phyloP scores from a whole-genome alignment of 2,797 vertebrate species.

The Natrix natrix region DNA sequence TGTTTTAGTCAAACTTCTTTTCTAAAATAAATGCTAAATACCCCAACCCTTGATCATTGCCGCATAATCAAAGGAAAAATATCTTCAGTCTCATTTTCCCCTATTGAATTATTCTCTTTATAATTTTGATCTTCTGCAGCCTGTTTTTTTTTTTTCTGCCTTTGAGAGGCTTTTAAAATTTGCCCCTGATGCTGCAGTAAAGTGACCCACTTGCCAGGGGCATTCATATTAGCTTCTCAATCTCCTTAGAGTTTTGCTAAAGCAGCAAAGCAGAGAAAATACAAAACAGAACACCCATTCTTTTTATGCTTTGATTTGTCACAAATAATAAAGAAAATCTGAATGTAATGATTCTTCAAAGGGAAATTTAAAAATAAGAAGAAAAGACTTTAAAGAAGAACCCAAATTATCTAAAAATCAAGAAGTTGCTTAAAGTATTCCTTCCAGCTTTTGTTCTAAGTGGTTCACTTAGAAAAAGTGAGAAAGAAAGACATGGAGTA shows the following conservation, averaged over 20 bases:
- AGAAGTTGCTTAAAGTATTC: neutral
- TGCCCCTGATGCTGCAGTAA: neutral
- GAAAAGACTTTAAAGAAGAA: neutral
- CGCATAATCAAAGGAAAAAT: constrained; percentile 13
- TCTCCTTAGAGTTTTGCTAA: neutral
- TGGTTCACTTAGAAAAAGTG: neutral
- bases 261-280: neutral
- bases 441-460: neutral
- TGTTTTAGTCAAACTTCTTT: neutral
- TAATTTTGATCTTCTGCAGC: neutral
- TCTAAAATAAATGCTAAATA: neutral
- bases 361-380: neutral
- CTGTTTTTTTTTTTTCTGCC: neutral
- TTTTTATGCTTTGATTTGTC: constrained; percentile 8
- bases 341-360: neutral
- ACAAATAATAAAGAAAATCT: constrained; percentile 10
- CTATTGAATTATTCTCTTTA: constrained; percentile 23
- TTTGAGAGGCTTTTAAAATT: neutral
- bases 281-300: neutral
- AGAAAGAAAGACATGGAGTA: neutral
- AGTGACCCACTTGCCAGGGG: neutral
- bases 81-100: neutral
- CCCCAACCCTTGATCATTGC: constrained; percentile 2
- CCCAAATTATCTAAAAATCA: neutral
- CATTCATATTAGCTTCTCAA: neutral